These are phyloP conservation scores for Toxostoma redivivum DNA, from an alignment of 2,113 vertebrate species.

Conservation along the genomic window DNA sequence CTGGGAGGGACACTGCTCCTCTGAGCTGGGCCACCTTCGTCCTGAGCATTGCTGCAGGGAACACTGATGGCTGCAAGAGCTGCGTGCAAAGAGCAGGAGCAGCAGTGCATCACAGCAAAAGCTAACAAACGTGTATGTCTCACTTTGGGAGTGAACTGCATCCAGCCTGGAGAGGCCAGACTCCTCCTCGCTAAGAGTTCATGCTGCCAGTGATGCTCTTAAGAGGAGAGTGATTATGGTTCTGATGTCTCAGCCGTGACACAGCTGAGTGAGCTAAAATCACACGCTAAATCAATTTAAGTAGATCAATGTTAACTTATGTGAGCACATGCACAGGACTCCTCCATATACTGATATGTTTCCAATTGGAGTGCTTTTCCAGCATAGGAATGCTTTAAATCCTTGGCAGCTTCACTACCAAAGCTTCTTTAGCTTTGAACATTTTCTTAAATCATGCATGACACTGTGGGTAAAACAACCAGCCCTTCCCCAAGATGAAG, in stretches of 20 bases:
- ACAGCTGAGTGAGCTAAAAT: not conserved
- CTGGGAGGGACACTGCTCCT: not conserved
- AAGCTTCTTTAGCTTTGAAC: not conserved
- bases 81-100: not conserved
- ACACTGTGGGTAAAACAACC: not conserved
- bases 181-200: not conserved
- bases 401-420: not conserved
- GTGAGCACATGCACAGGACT: not conserved
- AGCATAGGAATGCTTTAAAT: not conserved
- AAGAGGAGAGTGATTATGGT: not conserved
- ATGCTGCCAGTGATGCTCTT: not conserved
- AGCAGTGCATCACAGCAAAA: not conserved
- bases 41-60: not conserved
- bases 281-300: not conserved
- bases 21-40: not conserved
- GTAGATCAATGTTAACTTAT: not conserved
- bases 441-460: not conserved
- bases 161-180: not conserved
- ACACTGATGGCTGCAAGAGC: not conserved
- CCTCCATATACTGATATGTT: not conserved
- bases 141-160: not conserved
- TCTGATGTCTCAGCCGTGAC: not conserved
- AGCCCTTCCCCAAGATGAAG: not conserved
- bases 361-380: not conserved
- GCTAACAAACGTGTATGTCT: rapidly evolving